phyloP scores from a whole-genome alignment of 2,888 invertebrate species.

The Mythimna ferrago region DNA sequence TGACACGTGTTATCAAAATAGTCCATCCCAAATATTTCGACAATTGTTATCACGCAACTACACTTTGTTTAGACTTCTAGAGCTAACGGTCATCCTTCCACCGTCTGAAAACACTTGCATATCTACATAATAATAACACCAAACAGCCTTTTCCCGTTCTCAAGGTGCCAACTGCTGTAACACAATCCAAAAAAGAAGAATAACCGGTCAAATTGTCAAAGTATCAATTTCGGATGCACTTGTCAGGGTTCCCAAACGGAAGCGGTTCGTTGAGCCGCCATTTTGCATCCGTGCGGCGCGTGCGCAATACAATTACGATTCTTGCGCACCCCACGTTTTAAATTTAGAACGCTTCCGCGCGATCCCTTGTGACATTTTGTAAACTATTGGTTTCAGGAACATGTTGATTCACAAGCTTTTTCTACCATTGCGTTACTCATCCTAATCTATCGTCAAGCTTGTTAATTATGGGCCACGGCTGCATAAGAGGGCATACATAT shows the following conservation, averaged over 20 bases:
- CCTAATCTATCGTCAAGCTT: background rate
- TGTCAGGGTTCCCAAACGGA: constrained; percentile 79
- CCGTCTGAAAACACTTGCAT: background rate
- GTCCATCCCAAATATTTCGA: too few species aligned
- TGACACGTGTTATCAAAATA: too few species aligned
- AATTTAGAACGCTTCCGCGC: constrained; percentile 78
- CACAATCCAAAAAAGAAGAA: constrained; percentile 26
- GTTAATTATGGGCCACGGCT: background rate
- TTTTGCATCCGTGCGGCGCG: constrained; percentile 79
- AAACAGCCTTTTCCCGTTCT: background rate
- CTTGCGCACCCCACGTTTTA: constrained; percentile 68
- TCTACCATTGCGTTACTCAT: too few species aligned
- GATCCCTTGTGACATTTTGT: constrained; percentile 67
- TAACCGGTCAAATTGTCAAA: constrained; percentile 37
- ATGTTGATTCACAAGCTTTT: constrained; percentile 5
- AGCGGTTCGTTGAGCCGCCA: constrained; percentile 80
- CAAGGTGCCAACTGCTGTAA: constrained; percentile 15
- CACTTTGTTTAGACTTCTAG: too few species aligned
- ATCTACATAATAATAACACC: background rate
- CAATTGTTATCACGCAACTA: too few species aligned
- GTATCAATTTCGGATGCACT: constrained; percentile 80
- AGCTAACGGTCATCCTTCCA: too few species aligned
- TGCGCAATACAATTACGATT: constrained; percentile 73
- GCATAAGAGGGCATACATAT: background rate
- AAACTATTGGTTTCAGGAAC: constrained; percentile 67